Conservation (phyloP, 2,113 vertebrate genomes). For the Gallinago undulata region DNA sequence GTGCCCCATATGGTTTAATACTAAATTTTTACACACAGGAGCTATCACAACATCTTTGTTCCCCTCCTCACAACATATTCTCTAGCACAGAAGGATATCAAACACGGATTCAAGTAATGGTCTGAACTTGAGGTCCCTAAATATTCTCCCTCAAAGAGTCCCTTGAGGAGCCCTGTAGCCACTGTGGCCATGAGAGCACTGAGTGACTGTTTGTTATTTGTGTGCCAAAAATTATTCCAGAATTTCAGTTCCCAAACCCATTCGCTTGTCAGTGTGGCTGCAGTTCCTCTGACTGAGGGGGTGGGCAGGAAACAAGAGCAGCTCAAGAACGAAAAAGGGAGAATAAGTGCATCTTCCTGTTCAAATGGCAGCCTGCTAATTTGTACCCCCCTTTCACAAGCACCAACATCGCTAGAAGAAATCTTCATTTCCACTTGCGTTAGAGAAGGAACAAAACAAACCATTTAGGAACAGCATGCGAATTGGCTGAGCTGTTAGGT, state of each 20-base stretch:
- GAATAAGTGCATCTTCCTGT: not conserved
- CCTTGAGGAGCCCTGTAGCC: not conserved
- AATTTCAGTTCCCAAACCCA: not conserved
- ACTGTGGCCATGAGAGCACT: not conserved
- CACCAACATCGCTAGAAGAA: not conserved
- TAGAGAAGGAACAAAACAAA: constrained; percentile 4
- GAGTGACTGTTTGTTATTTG: not conserved
- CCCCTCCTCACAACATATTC: not conserved
- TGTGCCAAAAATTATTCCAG: not conserved
- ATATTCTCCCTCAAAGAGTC: not conserved
- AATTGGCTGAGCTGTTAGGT: not conserved
- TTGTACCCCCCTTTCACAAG: not conserved
- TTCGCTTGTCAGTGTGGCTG: not conserved
- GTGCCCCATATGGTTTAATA: not conserved
- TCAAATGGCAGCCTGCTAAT: not conserved
- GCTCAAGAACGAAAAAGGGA: not conserved
- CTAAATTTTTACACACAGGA: not conserved
- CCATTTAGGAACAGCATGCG: constrained; percentile 35
- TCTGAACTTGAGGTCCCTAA: not conserved
- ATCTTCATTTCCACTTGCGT: constrained; percentile 26
- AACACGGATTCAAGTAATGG: not conserved
- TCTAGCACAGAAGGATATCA: not conserved
- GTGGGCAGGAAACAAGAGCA: not conserved
- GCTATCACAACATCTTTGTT: not conserved
- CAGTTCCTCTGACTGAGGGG: not conserved